Percentiles rank a stretch among this genome's conserved stretches.
Conservation (phyloP, 2,113 vertebrate genomes). For the Mola mola region DNA sequence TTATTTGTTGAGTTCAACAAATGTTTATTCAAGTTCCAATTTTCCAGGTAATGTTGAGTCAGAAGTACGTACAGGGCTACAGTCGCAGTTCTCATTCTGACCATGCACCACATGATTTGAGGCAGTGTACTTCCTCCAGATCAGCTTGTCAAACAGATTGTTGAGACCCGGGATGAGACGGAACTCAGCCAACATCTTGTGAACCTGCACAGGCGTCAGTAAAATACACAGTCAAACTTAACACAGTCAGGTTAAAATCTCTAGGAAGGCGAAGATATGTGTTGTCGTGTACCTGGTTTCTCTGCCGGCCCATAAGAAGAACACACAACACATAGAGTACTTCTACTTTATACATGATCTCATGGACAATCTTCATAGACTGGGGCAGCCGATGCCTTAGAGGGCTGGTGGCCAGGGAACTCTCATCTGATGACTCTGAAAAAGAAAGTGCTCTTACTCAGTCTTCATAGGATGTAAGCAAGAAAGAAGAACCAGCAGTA, state of each 20-base stretch:
- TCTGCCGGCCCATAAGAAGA: constrained; percentile 95
- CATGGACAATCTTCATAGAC: constrained; percentile 99
- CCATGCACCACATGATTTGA: constrained; percentile 93
- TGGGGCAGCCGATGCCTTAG: constrained; percentile 91
- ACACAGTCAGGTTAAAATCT: not conserved
- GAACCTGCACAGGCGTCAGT: constrained; percentile 82
- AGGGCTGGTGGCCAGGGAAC: constrained; percentile 88
- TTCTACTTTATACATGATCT: constrained; percentile 99
- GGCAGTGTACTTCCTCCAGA: constrained; percentile 96
- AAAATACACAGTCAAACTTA: not conserved
- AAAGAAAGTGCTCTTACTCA: not conserved
- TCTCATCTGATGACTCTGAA: constrained; percentile 94
- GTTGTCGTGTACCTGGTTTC: constrained; percentile 88
- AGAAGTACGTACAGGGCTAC: constrained; percentile 87
- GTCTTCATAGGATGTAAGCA: not conserved
- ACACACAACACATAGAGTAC: constrained; percentile 97
- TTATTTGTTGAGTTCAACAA: not conserved
- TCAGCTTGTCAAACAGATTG: constrained; percentile 97
- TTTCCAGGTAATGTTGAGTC: not conserved
- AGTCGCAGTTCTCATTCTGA: constrained; percentile 98
- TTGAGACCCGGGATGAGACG: constrained; percentile 96
- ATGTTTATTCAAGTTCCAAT: not conserved
- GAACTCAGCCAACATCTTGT: constrained; percentile 98
- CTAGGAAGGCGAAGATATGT: not conserved
- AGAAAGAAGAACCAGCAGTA: not conserved